These are phyloP conservation scores for Trachops cirrhosus DNA, from an alignment of 2,797 vertebrate genomes.

Conservation along the genomic window DNA sequence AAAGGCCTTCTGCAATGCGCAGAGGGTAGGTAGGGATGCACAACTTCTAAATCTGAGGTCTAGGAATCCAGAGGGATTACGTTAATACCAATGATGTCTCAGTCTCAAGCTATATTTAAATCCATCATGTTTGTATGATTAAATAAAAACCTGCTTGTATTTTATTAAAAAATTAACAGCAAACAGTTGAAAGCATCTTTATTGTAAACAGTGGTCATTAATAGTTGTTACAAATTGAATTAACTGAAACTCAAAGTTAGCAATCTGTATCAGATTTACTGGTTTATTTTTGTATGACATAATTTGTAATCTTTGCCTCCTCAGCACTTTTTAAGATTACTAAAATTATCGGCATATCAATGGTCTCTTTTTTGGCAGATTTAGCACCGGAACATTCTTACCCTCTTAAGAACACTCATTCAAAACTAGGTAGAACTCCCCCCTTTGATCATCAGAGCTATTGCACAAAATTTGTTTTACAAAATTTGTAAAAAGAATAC, in stretches of 20 bases:
- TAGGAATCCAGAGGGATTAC: not conserved
- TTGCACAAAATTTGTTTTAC: not conserved
- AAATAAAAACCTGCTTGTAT: not conserved
- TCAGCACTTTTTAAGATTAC: not conserved
- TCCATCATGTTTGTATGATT: not conserved
- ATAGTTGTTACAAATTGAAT: constrained; percentile 41
- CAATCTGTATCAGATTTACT: constrained; percentile 17
- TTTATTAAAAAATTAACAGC: constrained; percentile 9
- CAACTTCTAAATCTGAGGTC: not conserved
- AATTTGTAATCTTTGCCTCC: not conserved
- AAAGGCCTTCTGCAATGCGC: not conserved
- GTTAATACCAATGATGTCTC: not conserved
- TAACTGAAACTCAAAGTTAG: constrained; percentile 24
- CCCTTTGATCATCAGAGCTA: not conserved
- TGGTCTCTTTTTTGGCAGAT: constrained; percentile 27
- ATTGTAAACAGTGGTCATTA: constrained; percentile 64
- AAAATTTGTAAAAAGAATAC: not conserved
- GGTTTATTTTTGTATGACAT: not conserved
- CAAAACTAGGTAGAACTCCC: not conserved
- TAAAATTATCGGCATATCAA: constrained; percentile 22
- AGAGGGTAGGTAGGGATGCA: not conserved
- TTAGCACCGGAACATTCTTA: constrained; percentile 23
- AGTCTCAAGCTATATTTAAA: not conserved
- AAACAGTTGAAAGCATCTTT: constrained; percentile 55
- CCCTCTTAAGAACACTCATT: not conserved